Conservation (phyloP, 2,113 vertebrate species). For the Odocoileus hemionus region DNA sequence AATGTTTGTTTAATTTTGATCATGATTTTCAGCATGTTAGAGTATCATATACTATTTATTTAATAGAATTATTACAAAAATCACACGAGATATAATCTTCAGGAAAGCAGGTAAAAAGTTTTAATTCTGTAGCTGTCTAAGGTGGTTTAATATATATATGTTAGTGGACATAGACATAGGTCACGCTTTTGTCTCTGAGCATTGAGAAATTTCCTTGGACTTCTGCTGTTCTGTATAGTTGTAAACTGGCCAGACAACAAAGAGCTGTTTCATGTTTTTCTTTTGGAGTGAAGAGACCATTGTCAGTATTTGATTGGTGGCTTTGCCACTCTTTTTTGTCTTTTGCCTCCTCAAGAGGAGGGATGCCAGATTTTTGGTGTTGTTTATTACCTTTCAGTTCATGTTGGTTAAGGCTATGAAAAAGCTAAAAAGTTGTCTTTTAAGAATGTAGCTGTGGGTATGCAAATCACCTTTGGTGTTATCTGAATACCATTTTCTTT, state of each 20-base stretch:
- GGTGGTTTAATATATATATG: background rate
- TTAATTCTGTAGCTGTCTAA: background rate
- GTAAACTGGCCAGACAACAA: background rate
- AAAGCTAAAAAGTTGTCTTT: background rate
- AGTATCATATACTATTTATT: background rate
- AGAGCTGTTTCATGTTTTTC: background rate
- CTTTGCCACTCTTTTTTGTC: slow-evolving; percentile 13
- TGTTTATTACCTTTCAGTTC: background rate
- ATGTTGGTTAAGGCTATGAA: background rate
- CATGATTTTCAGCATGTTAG: background rate
- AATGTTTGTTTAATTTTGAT: background rate
- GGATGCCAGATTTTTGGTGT: background rate
- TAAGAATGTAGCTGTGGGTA: background rate
- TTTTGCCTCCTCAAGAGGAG: slow-evolving; percentile 5
- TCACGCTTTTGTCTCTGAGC: background rate
- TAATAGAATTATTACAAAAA: background rate
- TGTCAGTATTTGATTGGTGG: background rate
- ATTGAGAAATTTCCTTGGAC: background rate
- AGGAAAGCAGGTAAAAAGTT: slow-evolving; percentile 10
- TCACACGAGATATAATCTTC: background rate
- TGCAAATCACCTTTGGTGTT: background rate
- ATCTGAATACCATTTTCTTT: slow-evolving; percentile 4
- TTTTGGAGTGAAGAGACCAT: background rate
- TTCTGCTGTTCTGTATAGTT: background rate
- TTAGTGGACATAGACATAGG: background rate